Evolutionary conservation across 2,888 invertebrate species (phyloP), one percentile per base, ranked within the genome.

Genomic region (Sphecodes monilicornis): DNA sequence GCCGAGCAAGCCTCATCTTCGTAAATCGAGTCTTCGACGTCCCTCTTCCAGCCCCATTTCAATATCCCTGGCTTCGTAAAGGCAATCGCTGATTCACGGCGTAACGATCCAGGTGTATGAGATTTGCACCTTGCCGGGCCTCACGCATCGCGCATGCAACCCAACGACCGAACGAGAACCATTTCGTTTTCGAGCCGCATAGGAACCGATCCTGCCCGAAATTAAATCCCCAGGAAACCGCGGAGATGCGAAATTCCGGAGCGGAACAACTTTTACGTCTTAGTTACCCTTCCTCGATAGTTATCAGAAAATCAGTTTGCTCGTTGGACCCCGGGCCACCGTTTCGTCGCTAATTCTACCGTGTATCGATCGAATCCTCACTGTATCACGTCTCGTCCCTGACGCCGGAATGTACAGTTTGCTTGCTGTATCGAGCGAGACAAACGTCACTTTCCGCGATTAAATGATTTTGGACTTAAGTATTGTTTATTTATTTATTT

Each of bases 61-160:
- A 90, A 89, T 89, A 89, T 89, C 84, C 88, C 75, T 80, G 90
- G 84, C 90, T 90, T 80, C 88, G 88, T 88, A 84, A 90, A 89
- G 81, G 88, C 89, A 89, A 90, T 90, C 90, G 89, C 89, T 90
- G 89, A 89, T 90, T 89, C 90, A 89, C 90, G 89, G 77, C 84
- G 84, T 90, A 88, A 89, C 90, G 89, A 89, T 89, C 88, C 89
- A 83, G 88, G 90, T 90, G 86, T 86, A 90, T 81, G 90, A 90
- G 86, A 90, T 90, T 89, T 88, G 89, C 90, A 89, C 90, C 90
- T 90, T 88, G 82, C 88, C 86, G 76, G 82, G 87, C 87, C 88
- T 87, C 88, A 87, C 87, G 89, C 89, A 78, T 87, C 88, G 88
- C 80, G 82, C 66, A 41, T 70, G 26, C 26, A 70, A 57, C 57